phyloP scores from a whole-genome alignment of 1,140 invertebrate genomes.

The Aphaenogaster floridana region DNA sequence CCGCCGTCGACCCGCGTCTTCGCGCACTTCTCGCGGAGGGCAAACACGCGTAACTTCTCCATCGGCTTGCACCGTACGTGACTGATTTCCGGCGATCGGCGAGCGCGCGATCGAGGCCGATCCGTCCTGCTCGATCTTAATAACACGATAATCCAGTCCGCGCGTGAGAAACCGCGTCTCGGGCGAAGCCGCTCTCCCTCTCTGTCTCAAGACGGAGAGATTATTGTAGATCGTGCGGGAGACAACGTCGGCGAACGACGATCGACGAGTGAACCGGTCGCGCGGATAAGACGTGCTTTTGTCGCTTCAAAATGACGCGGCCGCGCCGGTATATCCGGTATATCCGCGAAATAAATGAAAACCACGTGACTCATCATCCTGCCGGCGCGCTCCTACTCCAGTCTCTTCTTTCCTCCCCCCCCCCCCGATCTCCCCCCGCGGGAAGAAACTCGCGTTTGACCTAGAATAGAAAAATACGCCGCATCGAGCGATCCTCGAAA shows the following conservation, averaged over 20 bases:
- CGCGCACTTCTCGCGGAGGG: not conserved
- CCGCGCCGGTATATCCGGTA: conserved; percentile 55
- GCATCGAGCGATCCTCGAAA: conserved; percentile 31
- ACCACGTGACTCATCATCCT: conserved; percentile 65
- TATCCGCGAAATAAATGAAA: conserved; percentile 47
- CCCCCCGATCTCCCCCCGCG: not conserved
- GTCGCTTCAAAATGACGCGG: conserved; percentile 54
- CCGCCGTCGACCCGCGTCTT: not conserved
- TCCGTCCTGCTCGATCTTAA: not conserved
- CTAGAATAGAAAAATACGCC: conserved; percentile 44
- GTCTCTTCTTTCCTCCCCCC: not conserved
- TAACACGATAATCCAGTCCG: not conserved
- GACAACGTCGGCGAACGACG: conserved; percentile 39
- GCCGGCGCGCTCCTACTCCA: not conserved
- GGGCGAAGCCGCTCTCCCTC: not conserved
- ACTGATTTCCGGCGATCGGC: not conserved
- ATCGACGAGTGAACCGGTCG: conserved; percentile 57
- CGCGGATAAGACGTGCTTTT: conserved; percentile 64
- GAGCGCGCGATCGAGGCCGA: not conserved
- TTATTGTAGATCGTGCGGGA: not conserved
- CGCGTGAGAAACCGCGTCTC: not conserved
- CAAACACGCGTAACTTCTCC: not conserved
- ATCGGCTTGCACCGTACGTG: not conserved
- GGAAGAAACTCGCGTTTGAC: conserved; percentile 36
- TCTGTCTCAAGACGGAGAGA: not conserved